Evolutionary conservation across 2,113 vertebrate genomes (phyloP), one percentile per base, ranked within the genome.

Genomic region (Panthera leo): DNA sequence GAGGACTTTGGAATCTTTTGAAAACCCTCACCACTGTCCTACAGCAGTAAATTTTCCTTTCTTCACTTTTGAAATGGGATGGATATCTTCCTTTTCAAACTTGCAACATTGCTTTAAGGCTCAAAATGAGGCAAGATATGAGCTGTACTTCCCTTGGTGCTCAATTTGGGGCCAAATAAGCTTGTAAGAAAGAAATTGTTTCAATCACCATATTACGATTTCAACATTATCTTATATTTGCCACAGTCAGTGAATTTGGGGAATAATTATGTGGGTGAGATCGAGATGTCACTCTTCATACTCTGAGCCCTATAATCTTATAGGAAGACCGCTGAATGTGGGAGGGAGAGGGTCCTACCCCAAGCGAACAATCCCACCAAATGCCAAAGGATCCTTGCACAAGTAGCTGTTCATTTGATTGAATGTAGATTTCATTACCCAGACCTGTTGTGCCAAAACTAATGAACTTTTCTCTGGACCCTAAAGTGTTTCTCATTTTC

Each of bases 401-500:
- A 73, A 90, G 2, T n/a, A 58, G 48, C n/a, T 51, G 5, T 10
- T 83, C 34, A 76, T 78, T 29, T 79, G n/a, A 18, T 11, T 71
- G 29, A 75, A 71, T 19, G 5, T 42, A 18, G 45, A 58, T 86
- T 83, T 65, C 68, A 23, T 67, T 68, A 68, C 34, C 42, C 25
- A 92, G 39, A 53, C 25, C n/a, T 61, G 25, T 68, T 91, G 48
- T 87, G 58, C 83, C 86, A 75, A 95, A 95, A 9, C 5, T 97
- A 97, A 96, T 11, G 61, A 91, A 79, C 1, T 63, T 45, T 73
- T 27, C 95, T 92, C 86, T 75, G 67, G 93, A 90, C 68, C 80
- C 71, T 90, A 78, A 98, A 93, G 63, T 94, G 75, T 89, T 98
- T 97, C 90, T 92, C 78, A 25, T 97, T 98, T 97, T 91, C 51